A percentile compares a stretch with the other conserved stretches of the same genome.
Conservation (phyloP, 2,797 vertebrate genomes). For the Amblyraja radiata region DNA sequence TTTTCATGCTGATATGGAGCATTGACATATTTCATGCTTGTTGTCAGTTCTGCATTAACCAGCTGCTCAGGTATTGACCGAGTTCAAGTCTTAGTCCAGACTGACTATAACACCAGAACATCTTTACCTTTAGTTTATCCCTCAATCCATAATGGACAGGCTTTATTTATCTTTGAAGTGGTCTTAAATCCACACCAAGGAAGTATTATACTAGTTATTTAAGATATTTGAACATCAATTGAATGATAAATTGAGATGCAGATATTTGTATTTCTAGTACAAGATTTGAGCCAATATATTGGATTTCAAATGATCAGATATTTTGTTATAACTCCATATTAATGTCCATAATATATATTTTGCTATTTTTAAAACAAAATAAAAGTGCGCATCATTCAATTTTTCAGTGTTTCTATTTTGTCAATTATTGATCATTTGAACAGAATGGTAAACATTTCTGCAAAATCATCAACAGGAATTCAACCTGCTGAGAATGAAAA, state of each 20-base stretch:
- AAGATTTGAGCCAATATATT: constrained; percentile 58
- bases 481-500: background rate
- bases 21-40: constrained; percentile 26
- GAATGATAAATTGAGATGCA: constrained; percentile 45
- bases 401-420: constrained; percentile 46
- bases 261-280: constrained; percentile 52
- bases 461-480: background rate
- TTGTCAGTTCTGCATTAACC: constrained; percentile 39
- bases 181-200: constrained; percentile 24
- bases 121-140: background rate
- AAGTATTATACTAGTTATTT: constrained; percentile 13
- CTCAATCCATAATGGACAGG: constrained; percentile 32
- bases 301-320: constrained; percentile 61
- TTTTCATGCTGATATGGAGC: constrained; percentile 18
- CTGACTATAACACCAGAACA: constrained; percentile 22
- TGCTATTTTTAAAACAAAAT: constrained; percentile 64
- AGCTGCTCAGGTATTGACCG: constrained; percentile 44
- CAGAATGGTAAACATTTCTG: background rate
- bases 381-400: constrained; percentile 45
- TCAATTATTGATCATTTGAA: background rate
- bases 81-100: constrained; percentile 24
- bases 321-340: constrained; percentile 67
- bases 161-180: constrained; percentile 32
- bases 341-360: constrained; percentile 62
- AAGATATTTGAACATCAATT: constrained; percentile 44